phyloP scores from a whole-genome alignment of 2,113 vertebrate species.

The Dryoscopus gambensis region DNA sequence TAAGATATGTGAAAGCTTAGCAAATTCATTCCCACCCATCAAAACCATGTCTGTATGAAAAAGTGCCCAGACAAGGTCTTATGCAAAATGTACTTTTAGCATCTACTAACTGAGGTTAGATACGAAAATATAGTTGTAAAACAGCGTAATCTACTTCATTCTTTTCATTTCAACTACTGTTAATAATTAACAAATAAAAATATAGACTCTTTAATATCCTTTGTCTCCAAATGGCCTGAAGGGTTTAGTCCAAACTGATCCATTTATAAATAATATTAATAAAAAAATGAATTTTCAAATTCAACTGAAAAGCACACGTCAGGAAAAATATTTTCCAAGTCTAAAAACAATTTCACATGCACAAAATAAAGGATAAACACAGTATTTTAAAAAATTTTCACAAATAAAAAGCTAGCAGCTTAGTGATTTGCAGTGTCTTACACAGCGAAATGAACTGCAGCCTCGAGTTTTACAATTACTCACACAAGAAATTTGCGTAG shows the following conservation, averaged over 20 bases:
- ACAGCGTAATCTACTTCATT: background rate
- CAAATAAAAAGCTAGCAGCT: background rate
- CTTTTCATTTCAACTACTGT: background rate
- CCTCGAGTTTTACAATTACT: background rate
- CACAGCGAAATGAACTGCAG: background rate
- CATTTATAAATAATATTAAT: background rate
- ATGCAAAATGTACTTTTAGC: background rate
- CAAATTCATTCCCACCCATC: slow-evolving; percentile 8
- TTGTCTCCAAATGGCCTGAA: background rate
- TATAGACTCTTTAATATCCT: background rate
- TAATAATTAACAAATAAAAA: background rate
- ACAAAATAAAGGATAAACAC: background rate
- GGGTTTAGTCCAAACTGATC: background rate
- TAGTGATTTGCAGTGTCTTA: background rate
- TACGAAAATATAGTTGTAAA: background rate
- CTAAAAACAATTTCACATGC: background rate
- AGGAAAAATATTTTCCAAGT: background rate
- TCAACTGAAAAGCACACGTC: background rate
- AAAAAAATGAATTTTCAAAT: background rate
- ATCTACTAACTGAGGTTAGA: background rate
- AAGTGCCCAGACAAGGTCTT: background rate
- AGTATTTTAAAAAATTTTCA: background rate
- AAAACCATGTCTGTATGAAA: background rate
- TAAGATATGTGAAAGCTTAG: background rate
- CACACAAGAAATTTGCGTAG: background rate